These are phyloP conservation scores for Spatula versicolor DNA, from an alignment of 2,797 vertebrate genomes.

Conservation along the genomic window DNA sequence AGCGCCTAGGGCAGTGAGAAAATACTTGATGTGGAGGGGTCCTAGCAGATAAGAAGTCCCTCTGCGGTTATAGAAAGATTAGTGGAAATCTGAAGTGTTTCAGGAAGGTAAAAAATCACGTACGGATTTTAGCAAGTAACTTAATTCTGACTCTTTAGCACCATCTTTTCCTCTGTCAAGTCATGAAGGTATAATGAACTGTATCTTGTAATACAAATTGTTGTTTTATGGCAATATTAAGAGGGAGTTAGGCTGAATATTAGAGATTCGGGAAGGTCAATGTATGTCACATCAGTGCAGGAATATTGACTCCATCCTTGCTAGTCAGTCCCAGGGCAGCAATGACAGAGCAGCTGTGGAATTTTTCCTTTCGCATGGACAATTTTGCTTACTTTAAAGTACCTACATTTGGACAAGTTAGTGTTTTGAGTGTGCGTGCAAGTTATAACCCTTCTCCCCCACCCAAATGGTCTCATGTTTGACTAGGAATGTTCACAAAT, in stretches of 20 bases:
- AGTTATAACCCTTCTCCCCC: not conserved
- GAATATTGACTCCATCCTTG: not conserved
- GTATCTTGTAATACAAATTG: accelerated
- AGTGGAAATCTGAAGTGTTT: not conserved
- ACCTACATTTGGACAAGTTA: not conserved
- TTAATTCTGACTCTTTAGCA: not conserved
- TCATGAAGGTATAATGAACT: not conserved
- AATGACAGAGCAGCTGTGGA: not conserved
- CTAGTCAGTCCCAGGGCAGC: not conserved
- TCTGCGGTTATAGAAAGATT: not conserved
- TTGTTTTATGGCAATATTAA: not conserved
- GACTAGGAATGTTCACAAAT: not conserved
- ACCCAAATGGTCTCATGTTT: not conserved
- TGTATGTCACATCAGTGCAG: not conserved
- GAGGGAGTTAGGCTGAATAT: not conserved
- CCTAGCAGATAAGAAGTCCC: not conserved
- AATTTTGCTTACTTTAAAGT: not conserved
- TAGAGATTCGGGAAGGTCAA: not conserved
- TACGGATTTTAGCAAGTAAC: not conserved
- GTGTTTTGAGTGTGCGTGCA: not conserved
- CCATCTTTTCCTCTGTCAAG: not conserved
- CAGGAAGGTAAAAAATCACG: not conserved
- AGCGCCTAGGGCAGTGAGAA: not conserved
- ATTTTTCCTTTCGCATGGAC: not conserved
- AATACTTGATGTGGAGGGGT: not conserved